These are phyloP conservation scores for Macroglossus sobrinus DNA, from an alignment of 2,113 vertebrate genomes.

Conservation along the genomic window DNA sequence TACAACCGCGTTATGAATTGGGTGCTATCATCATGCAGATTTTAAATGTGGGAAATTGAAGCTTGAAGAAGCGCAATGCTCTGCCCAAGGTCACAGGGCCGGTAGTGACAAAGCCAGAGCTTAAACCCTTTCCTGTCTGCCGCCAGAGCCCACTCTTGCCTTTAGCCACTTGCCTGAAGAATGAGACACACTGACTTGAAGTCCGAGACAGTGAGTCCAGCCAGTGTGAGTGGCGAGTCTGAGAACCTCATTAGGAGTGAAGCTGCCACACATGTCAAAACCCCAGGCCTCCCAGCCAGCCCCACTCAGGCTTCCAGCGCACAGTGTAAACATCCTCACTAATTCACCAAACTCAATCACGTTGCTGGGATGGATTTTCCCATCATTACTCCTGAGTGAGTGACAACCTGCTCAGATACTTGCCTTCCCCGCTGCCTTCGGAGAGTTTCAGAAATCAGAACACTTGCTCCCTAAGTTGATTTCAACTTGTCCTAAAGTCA, in stretches of 20 bases:
- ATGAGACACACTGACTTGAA: conserved; percentile 37
- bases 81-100: background rate
- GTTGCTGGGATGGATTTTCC: conserved; percentile 75
- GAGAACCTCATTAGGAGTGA: conserved; percentile 74
- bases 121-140: background rate
- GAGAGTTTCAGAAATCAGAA: conserved; percentile 67
- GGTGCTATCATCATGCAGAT: background rate
- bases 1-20: background rate
- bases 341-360: conserved; percentile 75
- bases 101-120: background rate
- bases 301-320: background rate
- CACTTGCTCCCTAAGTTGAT: conserved; percentile 72
- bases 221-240: conserved; percentile 5
- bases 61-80: background rate
- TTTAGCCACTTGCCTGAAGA: background rate
- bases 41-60: background rate
- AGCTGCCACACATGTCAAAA: conserved; percentile 68
- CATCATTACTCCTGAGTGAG: conserved; percentile 76
- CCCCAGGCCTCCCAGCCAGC: background rate
- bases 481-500: conserved; percentile 78
- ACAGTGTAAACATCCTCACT: conserved; percentile 71
- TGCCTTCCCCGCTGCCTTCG: conserved; percentile 41
- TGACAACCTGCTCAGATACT: conserved; percentile 72
- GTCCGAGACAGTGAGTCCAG: conserved; percentile 31
- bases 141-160: background rate